Base-by-base conservation (phyloP, 23 tunicate species). In the Styela plicata region DNA sequence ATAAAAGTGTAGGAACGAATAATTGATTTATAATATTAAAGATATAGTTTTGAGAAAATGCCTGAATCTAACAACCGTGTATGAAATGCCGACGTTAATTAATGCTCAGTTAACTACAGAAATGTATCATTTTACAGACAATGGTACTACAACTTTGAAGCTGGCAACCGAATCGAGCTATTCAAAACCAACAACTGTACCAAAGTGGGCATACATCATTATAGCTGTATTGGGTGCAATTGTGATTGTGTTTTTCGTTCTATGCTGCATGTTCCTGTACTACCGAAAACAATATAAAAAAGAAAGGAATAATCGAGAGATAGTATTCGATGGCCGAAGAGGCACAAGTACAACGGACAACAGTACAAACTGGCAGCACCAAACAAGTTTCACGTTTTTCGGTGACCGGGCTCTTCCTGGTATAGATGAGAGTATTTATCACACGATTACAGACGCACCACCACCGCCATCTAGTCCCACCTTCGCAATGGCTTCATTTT, bases 301-400 rank as follows among this genome's bases (percentile, higher is more conserved):
- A 44, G 57, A 44, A 13, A 44, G 57, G 13, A 44, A 13, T 13
- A 13, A 44, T 44, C 57, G 10, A 13, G 10, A 44, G 57, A 44
- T 44, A 7, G 57, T 44, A 13, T 44, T 44, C 57, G 57, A 44
- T 44, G 57, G 57, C 13, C 57, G 57, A 44, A 19, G 71, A 1
- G 71, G 22, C 19, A 67, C 71, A 1, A 67, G 31, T 25, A 22
- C 71, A 25, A 67, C 71, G 0, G 31, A 67, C 71, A 44, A 13
- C 13, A 67, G 71, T 29, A 29, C 31, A 25, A 25, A 27, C 24
- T 67, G 71, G 71, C 71, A 67, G 31, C 71, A 27, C 0, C 71
- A 67, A 29, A 67, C 71, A 67, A 67, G 71, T 67, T 67, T 67
- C 71, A 25, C 71, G 1, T 67, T 67, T 22, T 67, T 67, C 71